These are phyloP conservation scores for Pogonognathellus flavescens DNA, from an alignment of 1,140 invertebrate species.

Conservation along the genomic window DNA sequence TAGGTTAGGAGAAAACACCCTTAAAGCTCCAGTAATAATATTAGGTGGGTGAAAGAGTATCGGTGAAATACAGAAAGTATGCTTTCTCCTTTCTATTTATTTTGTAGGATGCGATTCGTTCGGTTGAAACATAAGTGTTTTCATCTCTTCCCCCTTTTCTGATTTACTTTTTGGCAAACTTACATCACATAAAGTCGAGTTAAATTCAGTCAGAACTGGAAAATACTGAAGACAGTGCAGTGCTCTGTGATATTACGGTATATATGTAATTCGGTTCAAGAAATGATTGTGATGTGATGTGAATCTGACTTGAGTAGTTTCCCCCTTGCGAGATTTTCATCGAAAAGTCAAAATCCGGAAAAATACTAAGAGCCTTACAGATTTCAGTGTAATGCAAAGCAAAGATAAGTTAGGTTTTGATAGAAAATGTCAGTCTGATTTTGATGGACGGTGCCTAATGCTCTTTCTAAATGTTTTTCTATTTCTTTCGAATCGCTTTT, in stretches of 20 bases:
- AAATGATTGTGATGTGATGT: constrained; percentile 48
- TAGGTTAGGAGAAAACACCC: background rate
- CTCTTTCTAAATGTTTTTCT: constrained; percentile 23
- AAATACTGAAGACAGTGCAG: background rate
- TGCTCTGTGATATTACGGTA: background rate
- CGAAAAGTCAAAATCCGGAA: constrained; percentile 44
- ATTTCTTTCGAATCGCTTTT: constrained; percentile 1
- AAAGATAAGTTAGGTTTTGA: constrained; percentile 42
- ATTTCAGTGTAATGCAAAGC: constrained; percentile 6
- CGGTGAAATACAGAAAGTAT: constrained; percentile 14
- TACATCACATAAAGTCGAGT: constrained; percentile 23
- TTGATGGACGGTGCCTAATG: constrained; percentile 25
- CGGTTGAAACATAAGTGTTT: constrained; percentile 36
- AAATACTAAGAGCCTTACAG: constrained; percentile 39
- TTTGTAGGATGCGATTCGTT: constrained; percentile 20
- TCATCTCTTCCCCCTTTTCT: constrained; percentile 49
- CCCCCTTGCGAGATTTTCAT: constrained; percentile 41
- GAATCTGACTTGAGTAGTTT: constrained; percentile 44
- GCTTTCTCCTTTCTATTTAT: constrained; percentile 18
- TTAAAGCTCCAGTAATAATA: background rate
- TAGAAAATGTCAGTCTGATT: constrained; percentile 11
- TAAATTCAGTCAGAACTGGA: constrained; percentile 17
- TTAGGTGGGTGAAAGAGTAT: background rate
- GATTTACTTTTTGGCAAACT: constrained; percentile 43
- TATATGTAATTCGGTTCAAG: constrained; percentile 2